A percentile compares a stretch with the other conserved stretches of the same genome.
phyloP scores from a whole-genome alignment of 1,140 invertebrate species.

The Temnothorax longispinosus region DNA sequence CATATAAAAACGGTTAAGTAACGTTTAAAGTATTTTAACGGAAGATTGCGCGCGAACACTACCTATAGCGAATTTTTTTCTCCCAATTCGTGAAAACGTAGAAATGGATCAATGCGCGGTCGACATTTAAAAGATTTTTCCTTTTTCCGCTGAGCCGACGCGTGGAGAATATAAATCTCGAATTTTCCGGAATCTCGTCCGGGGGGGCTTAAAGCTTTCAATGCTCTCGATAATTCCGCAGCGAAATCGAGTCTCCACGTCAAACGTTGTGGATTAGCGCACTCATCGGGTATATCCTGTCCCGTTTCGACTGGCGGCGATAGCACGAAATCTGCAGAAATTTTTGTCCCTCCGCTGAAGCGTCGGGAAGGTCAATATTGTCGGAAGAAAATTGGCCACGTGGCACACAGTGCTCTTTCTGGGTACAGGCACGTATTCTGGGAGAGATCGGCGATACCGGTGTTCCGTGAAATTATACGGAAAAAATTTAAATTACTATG shows the following conservation, averaged over 20 bases:
- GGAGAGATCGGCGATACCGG: constrained; percentile 56
- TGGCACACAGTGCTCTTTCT: constrained; percentile 66
- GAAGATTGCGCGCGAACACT: background rate
- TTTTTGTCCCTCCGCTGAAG: constrained; percentile 66
- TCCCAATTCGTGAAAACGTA: constrained; percentile 1
- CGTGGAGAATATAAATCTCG: constrained; percentile 70
- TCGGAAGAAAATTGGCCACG: constrained; percentile 78
- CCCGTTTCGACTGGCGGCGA: constrained; percentile 44
- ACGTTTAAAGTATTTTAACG: constrained; percentile 1
- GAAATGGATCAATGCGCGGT: constrained; percentile 43
- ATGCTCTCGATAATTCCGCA: constrained; percentile 70
- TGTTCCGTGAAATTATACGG: constrained; percentile 47
- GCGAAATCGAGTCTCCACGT: constrained; percentile 73
- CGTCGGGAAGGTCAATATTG: constrained; percentile 74
- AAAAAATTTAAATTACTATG: constrained; percentile 39
- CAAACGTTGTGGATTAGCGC: constrained; percentile 71
- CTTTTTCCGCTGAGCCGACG: constrained; percentile 24
- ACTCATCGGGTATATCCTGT: constrained; percentile 67
- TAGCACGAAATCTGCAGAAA: constrained; percentile 70
- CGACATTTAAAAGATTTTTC: constrained; percentile 37
- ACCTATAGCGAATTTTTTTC: constrained; percentile 9
- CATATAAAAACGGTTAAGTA: background rate
- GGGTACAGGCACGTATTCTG: constrained; percentile 66
- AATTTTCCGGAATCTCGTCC: constrained; percentile 62
- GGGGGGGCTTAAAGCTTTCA: constrained; percentile 67